A percentile compares a stretch with the other conserved stretches of the same genome.
phyloP scores from a whole-genome alignment of 2,888 invertebrate species.

The Hirtodrosophila cameraria region DNA sequence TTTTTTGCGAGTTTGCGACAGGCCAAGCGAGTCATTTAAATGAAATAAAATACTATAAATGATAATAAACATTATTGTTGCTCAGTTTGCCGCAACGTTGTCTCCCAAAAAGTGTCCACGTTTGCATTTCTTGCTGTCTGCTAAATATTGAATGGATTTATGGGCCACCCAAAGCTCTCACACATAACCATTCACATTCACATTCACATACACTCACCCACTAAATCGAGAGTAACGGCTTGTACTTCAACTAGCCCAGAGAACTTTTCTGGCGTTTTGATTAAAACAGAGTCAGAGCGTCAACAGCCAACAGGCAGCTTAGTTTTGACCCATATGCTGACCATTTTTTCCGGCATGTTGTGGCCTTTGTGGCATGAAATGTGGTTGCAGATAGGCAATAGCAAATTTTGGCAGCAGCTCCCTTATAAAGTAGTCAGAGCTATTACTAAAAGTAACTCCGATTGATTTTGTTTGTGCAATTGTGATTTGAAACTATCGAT shows the following conservation, averaged over 20 bases:
- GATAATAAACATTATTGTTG: conserved; percentile 76
- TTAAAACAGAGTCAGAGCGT: conserved; percentile 61
- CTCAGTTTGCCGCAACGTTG: conserved; percentile 38
- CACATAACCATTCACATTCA: conserved; percentile 6
- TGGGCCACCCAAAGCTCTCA: conserved; percentile 38
- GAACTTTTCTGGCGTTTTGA: conserved; percentile 68
- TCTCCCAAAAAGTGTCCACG: conserved; percentile 65
- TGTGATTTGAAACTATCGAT: too few relatives aligned
- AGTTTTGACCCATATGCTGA: conserved; percentile 45
- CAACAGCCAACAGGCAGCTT: conserved; percentile 41
- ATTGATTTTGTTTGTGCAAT: too few relatives aligned
- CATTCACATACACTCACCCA: conserved; percentile 2
- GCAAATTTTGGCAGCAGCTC: conserved; percentile 18
- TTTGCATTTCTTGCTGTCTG: conserved; percentile 72
- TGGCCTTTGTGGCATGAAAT: conserved; percentile 32
- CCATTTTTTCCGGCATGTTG: conserved; percentile 40
- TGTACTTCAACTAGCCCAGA: conserved; percentile 51
- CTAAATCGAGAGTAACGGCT: conserved; percentile 59
- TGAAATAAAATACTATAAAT: conserved; percentile 73
- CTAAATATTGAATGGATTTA: conserved; percentile 71
- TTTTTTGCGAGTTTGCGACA: conserved; percentile 57
- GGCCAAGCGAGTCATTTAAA: conserved; percentile 68
- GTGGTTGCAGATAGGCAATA: conserved; percentile 22
- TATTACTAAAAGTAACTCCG: not conserved
- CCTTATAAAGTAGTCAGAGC: not conserved